Percentiles rank a stretch among this genome's conserved stretches.
These are phyloP conservation scores for Apis cerana DNA, from an alignment of 1,140 invertebrate genomes.

Conservation along the genomic window DNA sequence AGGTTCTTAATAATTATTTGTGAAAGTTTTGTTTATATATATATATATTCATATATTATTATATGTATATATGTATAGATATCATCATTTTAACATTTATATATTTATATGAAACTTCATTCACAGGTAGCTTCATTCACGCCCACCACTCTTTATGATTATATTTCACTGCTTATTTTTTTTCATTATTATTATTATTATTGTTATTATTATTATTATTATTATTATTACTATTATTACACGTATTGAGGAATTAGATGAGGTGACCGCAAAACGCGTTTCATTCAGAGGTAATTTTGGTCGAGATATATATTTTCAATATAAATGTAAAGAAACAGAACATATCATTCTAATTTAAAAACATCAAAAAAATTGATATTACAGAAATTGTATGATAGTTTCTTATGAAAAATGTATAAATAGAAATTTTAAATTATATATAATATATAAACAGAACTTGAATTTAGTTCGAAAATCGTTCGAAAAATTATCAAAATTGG, in stretches of 20 bases:
- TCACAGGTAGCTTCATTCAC: slow-evolving; percentile 73
- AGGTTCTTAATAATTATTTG: slow-evolving; percentile 67
- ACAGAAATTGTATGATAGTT: slow-evolving; percentile 10
- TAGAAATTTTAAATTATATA: not conserved
- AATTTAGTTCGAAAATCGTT: slow-evolving; percentile 3
- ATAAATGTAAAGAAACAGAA: slow-evolving; percentile 37
- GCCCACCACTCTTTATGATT: slow-evolving; percentile 66
- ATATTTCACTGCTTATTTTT: slow-evolving; percentile 51
- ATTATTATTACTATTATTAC: slow-evolving; percentile 43
- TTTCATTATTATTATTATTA: slow-evolving; percentile 39
- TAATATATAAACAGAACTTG: not conserved
- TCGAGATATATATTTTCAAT: slow-evolving; percentile 49
- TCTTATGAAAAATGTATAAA: slow-evolving; percentile 17
- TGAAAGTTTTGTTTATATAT: slow-evolving; percentile 62
- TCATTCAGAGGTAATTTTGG: slow-evolving; percentile 68
- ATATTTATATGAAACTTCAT: slow-evolving; percentile 76
- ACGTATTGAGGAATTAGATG: slow-evolving; percentile 61
- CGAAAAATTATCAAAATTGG: not conserved
- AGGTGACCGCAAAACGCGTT: slow-evolving; percentile 60
- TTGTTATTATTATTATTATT: slow-evolving; percentile 37
- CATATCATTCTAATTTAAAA: not conserved
- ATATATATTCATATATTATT: slow-evolving; percentile 62
- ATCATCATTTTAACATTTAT: slow-evolving; percentile 71
- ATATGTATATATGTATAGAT: slow-evolving; percentile 64
- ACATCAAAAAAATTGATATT: slow-evolving; percentile 5